Evolutionary conservation across 2,113 vertebrate species (phyloP).

Genomic region (Planiliza haematocheilus): DNA sequence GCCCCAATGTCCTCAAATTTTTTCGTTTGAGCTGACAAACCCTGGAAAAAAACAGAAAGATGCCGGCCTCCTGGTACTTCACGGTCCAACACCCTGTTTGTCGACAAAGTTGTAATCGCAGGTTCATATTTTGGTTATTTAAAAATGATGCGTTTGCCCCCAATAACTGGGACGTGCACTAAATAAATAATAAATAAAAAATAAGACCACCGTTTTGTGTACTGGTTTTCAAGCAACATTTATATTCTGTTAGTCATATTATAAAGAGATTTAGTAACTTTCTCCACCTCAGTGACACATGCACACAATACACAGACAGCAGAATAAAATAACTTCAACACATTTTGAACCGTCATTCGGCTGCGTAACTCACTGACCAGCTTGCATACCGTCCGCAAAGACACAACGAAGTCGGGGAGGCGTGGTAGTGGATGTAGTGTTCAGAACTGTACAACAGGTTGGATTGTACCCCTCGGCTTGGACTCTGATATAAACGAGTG

Average conservation of each 20-base stretch:
- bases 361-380: conserved; percentile 13
- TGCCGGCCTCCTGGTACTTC: no score
- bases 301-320: conserved; percentile 55
- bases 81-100: no score
- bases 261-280: conserved; percentile 54
- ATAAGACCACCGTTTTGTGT: background rate
- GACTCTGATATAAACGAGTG: conserved; percentile 16
- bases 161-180: no score
- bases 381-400: conserved; percentile 34
- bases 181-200: no score
- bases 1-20: no score
- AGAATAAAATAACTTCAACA: conserved; percentile 24
- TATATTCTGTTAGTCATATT: conserved; percentile 47
- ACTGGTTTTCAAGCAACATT: conserved; percentile 48
- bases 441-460: conserved; percentile 35
- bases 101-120: no score
- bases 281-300: conserved; percentile 51
- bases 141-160: no score
- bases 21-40: no score
- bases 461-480: conserved; percentile 19
- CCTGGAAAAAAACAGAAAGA: no score
- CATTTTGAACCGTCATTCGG: conserved; percentile 34
- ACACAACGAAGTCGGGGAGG: background rate
- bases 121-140: no score
- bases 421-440: conserved; percentile 20